Conservation (phyloP, 2,797 vertebrate genomes). For the Yasuhikotakia modesta region DNA sequence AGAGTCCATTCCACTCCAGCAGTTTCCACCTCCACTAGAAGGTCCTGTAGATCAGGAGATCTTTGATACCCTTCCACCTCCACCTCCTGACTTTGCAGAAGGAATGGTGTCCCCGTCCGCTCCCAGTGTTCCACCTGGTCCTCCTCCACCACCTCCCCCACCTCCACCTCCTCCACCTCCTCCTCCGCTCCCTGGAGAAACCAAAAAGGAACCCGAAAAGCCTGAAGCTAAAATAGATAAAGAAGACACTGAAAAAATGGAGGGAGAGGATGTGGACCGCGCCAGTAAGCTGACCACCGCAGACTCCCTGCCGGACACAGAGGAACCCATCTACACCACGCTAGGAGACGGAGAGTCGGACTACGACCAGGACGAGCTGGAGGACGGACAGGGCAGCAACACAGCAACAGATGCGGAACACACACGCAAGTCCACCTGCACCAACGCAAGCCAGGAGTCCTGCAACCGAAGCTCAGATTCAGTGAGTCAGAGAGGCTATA, state of each 20-base stretch:
- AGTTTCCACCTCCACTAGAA: conserved; percentile 76
- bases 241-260: conserved; percentile 57
- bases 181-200: conserved; percentile 58
- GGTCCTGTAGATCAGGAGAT: conserved; percentile 76
- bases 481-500: conserved; percentile 79
- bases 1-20: conserved; percentile 79
- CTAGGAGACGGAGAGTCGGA: conserved; percentile 87
- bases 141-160: conserved; percentile 37
- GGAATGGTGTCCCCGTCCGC: conserved; percentile 64
- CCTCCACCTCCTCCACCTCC: conserved; percentile 60
- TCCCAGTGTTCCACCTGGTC: conserved; percentile 19
- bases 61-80: conserved; percentile 77
- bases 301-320: conserved; percentile 77
- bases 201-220: conserved; percentile 46
- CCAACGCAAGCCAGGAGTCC: conserved; percentile 83
- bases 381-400: conserved; percentile 78
- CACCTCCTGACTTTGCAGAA: conserved; percentile 78
- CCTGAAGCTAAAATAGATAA: conserved; percentile 25
- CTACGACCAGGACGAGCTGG: conserved; percentile 90
- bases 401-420: conserved; percentile 77
- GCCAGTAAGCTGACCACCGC: conserved; percentile 73
- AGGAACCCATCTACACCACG: conserved; percentile 85
- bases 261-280: conserved; percentile 54
- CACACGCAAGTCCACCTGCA: conserved; percentile 84
- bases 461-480: conserved; percentile 89